phyloP scores from a whole-genome alignment of 2,113 vertebrate species.

The Ammodytes marinus region DNA sequence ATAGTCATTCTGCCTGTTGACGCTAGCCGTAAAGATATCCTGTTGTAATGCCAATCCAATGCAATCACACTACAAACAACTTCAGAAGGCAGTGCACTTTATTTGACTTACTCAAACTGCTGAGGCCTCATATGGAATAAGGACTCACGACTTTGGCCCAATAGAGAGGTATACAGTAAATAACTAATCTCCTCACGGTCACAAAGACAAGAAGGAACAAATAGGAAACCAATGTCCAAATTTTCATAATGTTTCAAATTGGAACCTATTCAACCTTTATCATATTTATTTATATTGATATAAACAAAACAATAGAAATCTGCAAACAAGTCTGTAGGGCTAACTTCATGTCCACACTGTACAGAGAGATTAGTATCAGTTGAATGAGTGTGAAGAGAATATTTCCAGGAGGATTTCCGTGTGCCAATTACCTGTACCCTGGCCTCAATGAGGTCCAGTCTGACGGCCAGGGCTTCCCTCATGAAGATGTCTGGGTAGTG shows the following conservation, averaged over 20 bases:
- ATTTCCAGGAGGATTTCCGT: background rate
- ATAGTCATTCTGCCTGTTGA: background rate
- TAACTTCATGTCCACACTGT: slow-evolving; percentile 4
- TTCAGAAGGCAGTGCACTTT: background rate
- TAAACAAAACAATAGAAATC: background rate
- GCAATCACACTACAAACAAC: background rate
- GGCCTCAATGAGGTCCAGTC: slow-evolving; percentile 89
- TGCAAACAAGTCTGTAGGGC: background rate
- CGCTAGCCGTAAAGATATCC: background rate
- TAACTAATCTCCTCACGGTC: background rate
- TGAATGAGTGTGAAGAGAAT: background rate
- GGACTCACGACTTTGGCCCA: background rate
- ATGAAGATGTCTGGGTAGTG: slow-evolving; percentile 91
- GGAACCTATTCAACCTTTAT: background rate
- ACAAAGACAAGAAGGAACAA: background rate
- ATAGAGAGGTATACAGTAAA: background rate
- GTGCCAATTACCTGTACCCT: slow-evolving; percentile 84
- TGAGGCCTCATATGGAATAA: background rate
- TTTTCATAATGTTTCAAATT: background rate
- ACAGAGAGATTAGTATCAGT: background rate
- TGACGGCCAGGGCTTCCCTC: slow-evolving; percentile 89
- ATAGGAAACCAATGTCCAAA: background rate
- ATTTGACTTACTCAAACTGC: background rate
- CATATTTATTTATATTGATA: background rate
- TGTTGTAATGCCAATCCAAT: background rate